Base-by-base conservation (phyloP, 2,113 vertebrate species). In the Oncorhynchus gorbuscha region DNA sequence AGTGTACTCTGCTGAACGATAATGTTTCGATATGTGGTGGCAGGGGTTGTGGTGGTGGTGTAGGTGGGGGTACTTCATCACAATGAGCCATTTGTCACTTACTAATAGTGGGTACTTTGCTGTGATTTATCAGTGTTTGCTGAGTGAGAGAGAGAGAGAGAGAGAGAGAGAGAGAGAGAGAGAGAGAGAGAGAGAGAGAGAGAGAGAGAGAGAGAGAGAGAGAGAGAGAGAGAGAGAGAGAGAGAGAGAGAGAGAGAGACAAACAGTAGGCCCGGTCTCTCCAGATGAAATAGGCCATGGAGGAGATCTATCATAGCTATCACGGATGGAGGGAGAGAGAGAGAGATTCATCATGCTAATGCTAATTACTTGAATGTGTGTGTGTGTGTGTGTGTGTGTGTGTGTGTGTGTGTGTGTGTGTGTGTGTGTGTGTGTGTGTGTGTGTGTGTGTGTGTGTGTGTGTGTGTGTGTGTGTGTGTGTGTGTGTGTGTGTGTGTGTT, bases 111-210 rank as follows among this genome's bases (percentile, higher is more conserved):
- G 88, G 85, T 90, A 90, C 89, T 93, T 92, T 89, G 80, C 83
- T 70, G 83, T 93, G 92, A 93, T 92, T 92, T 90, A 94, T 94
- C 87, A 84, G 81, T 92, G 90, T 94, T 93, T 92, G 88, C 85
- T 69, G 76, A 89, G 87, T 76, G 58, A n/a, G 58, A 77, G 84
- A 86, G 79, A 32, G 30, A 32, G 30, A 81, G 88, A 89, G 90
- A 90, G 35, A 35, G 32, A 35, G 88, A 89, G 90, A 90, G 32
- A 35, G 32, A 35, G 58, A 80, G 84, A 86, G 79, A 30, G 30
- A 30, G 24, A 24, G 30, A 81, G 88, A 89, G 90, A 90, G 35
- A 35, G 35, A 35, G 30, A 89, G 90, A 90, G 35, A 35, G 30
- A 81, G 88, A 89, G 90, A 90, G 35, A 35, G 35, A 35, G 84